phyloP scores from a whole-genome alignment of 2,888 invertebrate genomes.

The Trissoscelio sp. region DNA sequence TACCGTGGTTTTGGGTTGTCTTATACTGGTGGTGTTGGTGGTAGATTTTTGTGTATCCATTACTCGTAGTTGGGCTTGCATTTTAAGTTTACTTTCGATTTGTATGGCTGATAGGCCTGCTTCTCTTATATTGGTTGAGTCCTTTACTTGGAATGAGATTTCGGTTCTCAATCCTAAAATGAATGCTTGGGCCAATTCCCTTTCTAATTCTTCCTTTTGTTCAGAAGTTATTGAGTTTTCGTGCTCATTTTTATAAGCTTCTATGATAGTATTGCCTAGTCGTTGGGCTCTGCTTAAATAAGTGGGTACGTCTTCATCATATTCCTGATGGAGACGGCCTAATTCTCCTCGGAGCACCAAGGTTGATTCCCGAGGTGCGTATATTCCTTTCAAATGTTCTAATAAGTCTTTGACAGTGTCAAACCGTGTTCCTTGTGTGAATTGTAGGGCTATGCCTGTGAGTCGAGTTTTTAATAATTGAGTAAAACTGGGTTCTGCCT shows the following conservation, averaged over 20 bases:
- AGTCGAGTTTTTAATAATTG: slow-evolving; percentile 11
- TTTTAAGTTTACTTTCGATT: slow-evolving; percentile 2
- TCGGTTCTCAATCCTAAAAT: background rate
- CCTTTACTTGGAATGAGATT: background rate
- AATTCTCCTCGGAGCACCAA: background rate
- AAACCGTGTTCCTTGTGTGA: background rate
- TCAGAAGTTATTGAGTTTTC: background rate
- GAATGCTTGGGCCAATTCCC: slow-evolving; percentile 13
- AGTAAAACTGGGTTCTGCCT: background rate
- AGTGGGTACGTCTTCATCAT: slow-evolving; percentile 13
- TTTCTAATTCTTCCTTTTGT: slow-evolving; percentile 3
- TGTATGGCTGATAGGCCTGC: slow-evolving; percentile 1
- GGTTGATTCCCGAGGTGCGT: slow-evolving; percentile 6
- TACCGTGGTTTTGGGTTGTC: background rate
- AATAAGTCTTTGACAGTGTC: background rate
- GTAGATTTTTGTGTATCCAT: background rate
- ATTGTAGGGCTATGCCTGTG: background rate
- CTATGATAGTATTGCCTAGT: background rate
- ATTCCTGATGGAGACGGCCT: slow-evolving; percentile 2
- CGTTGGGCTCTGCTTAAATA: background rate
- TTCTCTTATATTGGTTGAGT: too few relatives aligned
- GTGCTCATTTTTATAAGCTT: slow-evolving; percentile 8
- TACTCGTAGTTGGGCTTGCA: slow-evolving; percentile 11
- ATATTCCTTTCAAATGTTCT: slow-evolving; percentile 2
- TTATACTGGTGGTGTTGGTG: background rate